Conservation (phyloP, 2,888 invertebrate species). For the Arrhopalites spinosus region DNA sequence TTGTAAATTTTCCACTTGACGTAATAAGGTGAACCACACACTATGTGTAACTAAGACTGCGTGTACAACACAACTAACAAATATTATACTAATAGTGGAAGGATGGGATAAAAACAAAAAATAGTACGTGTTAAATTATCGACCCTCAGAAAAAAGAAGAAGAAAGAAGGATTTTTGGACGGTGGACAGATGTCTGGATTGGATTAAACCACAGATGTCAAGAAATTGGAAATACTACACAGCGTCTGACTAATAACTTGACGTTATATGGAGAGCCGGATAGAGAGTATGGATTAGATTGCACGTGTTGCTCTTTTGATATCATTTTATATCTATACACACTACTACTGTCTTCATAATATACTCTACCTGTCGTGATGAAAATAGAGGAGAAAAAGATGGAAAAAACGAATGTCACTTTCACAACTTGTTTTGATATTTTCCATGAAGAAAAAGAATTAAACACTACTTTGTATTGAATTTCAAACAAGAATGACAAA, state of each 20-base stretch:
- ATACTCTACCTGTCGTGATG: no score
- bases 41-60: background rate
- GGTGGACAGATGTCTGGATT: background rate
- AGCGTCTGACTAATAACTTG: conserved; percentile 20
- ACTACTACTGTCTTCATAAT: no score
- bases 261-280: background rate
- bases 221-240: conserved; percentile 13
- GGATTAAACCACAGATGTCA: conserved; percentile 30
- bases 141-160: background rate
- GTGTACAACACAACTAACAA: background rate
- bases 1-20: no score
- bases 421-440: no score
- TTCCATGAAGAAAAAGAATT: no score
- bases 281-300: background rate
- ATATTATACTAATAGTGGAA: background rate
- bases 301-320: background rate
- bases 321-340: background rate
- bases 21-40: background rate
- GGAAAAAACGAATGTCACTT: no score
- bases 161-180: no score
- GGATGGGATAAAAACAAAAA: background rate
- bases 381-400: no score
- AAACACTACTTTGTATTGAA: no score
- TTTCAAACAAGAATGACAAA: no score
- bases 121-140: background rate